Evolutionary conservation across 1,140 invertebrate genomes (phyloP).

Genomic region (Cardiocondyla obscurior): DNA sequence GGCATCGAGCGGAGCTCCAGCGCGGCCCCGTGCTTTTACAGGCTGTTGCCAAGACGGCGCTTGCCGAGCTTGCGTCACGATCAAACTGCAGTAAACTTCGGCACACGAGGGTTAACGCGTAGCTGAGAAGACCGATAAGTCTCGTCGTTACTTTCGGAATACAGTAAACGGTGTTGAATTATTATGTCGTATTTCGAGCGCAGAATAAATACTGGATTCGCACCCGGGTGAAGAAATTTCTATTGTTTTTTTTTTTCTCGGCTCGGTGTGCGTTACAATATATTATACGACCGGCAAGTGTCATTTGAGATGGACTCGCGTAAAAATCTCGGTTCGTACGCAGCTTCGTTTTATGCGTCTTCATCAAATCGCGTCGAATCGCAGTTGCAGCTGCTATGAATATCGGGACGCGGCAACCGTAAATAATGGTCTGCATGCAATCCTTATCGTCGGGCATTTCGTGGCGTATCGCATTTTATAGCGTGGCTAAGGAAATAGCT

Average conservation of each 20-base stretch:
- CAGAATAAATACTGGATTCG: neutral
- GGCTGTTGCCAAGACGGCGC: constrained; percentile 47
- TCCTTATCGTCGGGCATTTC: constrained; percentile 13
- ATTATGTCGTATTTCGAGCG: neutral
- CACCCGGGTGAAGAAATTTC: neutral
- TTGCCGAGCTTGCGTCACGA: constrained; percentile 44
- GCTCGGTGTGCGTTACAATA: neutral
- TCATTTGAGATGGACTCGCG: neutral
- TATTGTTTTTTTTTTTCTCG: constrained; percentile 1
- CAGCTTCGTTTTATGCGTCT: neutral
- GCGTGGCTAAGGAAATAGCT: neutral
- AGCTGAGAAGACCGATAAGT: neutral
- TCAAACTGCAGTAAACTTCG: constrained; percentile 21
- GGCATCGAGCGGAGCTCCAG: constrained; percentile 28
- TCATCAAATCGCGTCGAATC: constrained; percentile 22
- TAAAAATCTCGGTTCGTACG: neutral
- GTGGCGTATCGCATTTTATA: constrained; percentile 9
- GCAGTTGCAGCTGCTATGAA: neutral
- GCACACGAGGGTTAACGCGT: neutral
- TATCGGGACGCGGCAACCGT: constrained; percentile 1
- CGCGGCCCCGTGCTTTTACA: constrained; percentile 12
- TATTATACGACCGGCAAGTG: neutral
- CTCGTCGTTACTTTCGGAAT: constrained; percentile 23
- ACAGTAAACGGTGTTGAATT: neutral
- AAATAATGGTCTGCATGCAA: constrained; percentile 31